A percentile compares a stretch with the other conserved stretches of the same genome.
Evolutionary conservation across 2,888 invertebrate genomes (phyloP).

Genomic region (Nephrotoma flavescens): DNA sequence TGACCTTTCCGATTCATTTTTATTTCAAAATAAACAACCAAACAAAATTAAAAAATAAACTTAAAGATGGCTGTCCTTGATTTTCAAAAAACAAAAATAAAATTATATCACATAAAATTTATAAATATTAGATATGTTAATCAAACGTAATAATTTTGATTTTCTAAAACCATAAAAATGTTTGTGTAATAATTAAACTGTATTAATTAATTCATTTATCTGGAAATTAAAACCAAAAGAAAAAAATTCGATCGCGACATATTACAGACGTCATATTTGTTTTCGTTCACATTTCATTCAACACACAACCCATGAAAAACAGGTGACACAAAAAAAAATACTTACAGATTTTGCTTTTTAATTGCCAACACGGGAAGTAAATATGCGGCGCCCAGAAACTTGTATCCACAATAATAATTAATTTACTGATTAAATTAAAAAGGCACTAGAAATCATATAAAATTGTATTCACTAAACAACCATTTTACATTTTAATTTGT

Average conservation of each 20-base stretch:
- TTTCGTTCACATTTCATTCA: neutral
- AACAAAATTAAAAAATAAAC: neutral
- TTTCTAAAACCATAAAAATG: neutral
- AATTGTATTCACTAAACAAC: neutral
- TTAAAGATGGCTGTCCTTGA: constrained; percentile 2
- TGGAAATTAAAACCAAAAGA: neutral
- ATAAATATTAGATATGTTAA: neutral
- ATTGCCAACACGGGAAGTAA: neutral
- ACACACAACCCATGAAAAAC: neutral
- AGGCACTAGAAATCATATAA: neutral
- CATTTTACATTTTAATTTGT: neutral
- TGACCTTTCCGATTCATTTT: neutral
- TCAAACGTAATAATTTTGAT: neutral
- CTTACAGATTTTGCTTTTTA: neutral
- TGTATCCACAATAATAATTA: neutral
- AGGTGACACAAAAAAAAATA: neutral
- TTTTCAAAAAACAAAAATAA: neutral
- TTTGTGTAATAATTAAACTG: neutral
- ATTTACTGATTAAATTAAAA: neutral
- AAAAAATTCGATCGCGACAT: neutral
- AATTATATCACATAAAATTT: neutral
- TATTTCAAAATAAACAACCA: neutral
- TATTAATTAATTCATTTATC: neutral
- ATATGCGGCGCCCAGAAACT: neutral
- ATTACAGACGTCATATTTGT: neutral